Conservation (phyloP, 2,113 vertebrate species). For the Nanger granti region DNA sequence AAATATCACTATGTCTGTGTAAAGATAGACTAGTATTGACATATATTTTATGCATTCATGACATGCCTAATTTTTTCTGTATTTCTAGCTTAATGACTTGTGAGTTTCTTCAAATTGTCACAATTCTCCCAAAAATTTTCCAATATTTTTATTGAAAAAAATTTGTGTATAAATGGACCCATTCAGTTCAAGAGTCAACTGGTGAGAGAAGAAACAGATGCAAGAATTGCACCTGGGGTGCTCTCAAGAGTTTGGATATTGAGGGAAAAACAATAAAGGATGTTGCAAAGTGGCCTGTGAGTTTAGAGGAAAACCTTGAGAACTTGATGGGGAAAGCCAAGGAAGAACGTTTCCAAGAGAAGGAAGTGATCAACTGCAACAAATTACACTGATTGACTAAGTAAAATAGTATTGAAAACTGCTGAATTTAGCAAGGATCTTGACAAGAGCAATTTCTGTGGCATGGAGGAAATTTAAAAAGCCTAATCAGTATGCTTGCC, state of each 20-base stretch:
- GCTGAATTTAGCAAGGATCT: slow-evolving; percentile 6
- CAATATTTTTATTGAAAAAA: background rate
- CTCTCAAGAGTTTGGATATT: background rate
- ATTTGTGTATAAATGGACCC: background rate
- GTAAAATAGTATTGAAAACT: slow-evolving; percentile 15
- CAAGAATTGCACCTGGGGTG: background rate
- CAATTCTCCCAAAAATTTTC: background rate
- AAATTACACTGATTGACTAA: background rate
- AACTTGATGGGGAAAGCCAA: background rate
- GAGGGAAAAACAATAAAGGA: background rate
- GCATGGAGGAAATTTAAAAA: slow-evolving; percentile 16
- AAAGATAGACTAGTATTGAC: background rate
- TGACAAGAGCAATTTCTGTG: background rate
- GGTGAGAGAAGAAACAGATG: background rate
- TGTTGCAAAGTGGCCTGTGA: background rate
- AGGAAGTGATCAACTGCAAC: background rate
- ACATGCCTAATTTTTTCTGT: background rate
- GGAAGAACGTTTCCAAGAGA: background rate
- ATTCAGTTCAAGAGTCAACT: background rate
- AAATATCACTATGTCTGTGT: background rate
- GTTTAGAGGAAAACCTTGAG: background rate
- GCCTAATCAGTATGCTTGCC: background rate
- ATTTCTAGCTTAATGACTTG: background rate
- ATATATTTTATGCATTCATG: background rate
- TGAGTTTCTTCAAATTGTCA: background rate